These are phyloP conservation scores for Amniataba percoides DNA, from an alignment of 2,797 vertebrate genomes.

Conservation along the genomic window DNA sequence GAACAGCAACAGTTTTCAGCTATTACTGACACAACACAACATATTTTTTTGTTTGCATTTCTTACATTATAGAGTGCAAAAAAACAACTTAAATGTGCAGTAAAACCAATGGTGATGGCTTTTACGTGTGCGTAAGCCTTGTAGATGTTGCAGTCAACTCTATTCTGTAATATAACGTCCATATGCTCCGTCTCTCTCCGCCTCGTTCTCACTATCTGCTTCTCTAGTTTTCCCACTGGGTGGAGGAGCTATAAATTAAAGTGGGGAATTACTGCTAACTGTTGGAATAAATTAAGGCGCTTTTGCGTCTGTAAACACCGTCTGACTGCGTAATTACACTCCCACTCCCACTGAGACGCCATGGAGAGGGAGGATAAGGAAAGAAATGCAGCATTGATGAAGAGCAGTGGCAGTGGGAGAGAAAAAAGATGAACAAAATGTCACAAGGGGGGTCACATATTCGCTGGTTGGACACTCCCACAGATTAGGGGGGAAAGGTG, in stretches of 20 bases:
- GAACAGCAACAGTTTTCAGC: constrained; percentile 10
- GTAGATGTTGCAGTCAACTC: constrained; percentile 48
- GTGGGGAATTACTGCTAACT: constrained; percentile 89
- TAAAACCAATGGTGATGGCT: constrained; percentile 40
- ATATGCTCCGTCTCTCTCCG: constrained; percentile 66
- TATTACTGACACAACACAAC: constrained; percentile 20
- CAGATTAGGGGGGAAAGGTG: constrained; percentile 58
- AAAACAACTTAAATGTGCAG: constrained; percentile 36
- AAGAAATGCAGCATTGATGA: constrained; percentile 53
- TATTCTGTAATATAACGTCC: constrained; percentile 62
- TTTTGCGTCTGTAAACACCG: constrained; percentile 89
- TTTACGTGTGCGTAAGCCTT: constrained; percentile 33
- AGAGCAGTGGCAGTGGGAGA: constrained; percentile 49
- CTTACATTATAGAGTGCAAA: constrained; percentile 18
- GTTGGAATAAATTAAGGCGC: constrained; percentile 89
- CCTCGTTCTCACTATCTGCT: constrained; percentile 65
- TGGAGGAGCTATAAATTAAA: constrained; percentile 89
- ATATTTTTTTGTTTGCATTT: constrained; percentile 32
- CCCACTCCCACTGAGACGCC: constrained; percentile 83
- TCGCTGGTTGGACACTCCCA: constrained; percentile 42
- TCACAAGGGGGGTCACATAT: constrained; percentile 64
- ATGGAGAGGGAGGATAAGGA: constrained; percentile 73
- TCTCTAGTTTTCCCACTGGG: constrained; percentile 78
- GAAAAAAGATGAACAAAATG: constrained; percentile 53
- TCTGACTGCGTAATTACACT: constrained; percentile 89